Percentiles rank a stretch among this genome's conserved stretches.
Conservation (phyloP, 2,888 invertebrate genomes). For the Seira ritae region DNA sequence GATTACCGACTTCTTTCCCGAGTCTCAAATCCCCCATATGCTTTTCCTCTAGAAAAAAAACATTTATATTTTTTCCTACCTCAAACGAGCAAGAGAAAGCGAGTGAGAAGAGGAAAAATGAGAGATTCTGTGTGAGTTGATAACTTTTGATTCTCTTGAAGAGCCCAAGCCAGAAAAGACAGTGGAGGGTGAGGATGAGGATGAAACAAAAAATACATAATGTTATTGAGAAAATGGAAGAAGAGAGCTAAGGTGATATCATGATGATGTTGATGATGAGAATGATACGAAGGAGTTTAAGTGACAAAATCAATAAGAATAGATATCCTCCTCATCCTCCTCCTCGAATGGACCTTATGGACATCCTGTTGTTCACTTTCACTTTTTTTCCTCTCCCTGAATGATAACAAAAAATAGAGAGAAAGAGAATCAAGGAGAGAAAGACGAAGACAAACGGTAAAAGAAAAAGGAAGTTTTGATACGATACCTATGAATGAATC, state of each 20-base stretch:
- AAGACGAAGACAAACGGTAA: conserved; percentile 22
- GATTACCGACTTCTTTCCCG: conserved; percentile 28
- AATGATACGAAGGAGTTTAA: conserved; percentile 41
- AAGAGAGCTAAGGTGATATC: background rate
- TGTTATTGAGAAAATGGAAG: background rate
- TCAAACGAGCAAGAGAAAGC: no score
- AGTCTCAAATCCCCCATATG: conserved; percentile 1
- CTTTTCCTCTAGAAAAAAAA: conserved; percentile 18
- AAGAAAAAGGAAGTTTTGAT: background rate
- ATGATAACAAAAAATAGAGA: conserved; percentile 44
- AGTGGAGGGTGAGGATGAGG: background rate
- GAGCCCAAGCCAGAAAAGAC: background rate
- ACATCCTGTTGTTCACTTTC: conserved; percentile 54
- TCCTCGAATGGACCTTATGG: conserved; percentile 62
- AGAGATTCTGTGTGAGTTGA: conserved; percentile 41
- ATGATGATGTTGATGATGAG: background rate
- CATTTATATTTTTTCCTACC: conserved; percentile 11
- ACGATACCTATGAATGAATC: conserved; percentile 5
- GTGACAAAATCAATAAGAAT: conserved; percentile 62
- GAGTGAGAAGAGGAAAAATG: conserved; percentile 29
- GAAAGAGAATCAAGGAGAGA: background rate
- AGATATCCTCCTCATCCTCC: conserved; percentile 30
- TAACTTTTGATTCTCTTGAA: conserved; percentile 28
- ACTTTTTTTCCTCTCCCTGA: conserved; percentile 28
- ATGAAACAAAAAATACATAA: background rate